Conservation (phyloP, 2,888 invertebrate genomes). For the Sinhomidia bicolor region DNA sequence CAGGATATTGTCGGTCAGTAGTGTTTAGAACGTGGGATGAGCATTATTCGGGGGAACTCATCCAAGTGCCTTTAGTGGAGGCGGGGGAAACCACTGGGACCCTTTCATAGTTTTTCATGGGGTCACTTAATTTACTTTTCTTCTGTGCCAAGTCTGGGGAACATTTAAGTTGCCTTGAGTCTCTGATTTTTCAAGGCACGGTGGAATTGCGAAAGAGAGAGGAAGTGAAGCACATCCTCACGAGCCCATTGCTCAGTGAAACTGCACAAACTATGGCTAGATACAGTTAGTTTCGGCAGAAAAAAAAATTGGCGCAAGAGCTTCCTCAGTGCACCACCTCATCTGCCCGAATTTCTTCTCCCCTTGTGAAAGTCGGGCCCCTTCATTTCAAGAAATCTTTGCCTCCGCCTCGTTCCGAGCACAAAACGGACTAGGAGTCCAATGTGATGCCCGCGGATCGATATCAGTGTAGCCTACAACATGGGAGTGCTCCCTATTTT, state of each 20-base stretch:
- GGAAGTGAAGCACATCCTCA: constrained; percentile 79
- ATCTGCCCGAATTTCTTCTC: constrained; percentile 70
- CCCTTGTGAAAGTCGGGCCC: constrained; percentile 67
- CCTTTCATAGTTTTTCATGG: constrained; percentile 65
- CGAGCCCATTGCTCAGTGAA: constrained; percentile 80
- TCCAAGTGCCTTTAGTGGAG: constrained; percentile 65
- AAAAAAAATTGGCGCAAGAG: constrained; percentile 73
- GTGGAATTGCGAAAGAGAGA: constrained; percentile 76
- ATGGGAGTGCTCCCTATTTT: constrained; percentile 71
- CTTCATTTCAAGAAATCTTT: constrained; percentile 72
- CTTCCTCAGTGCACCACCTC: constrained; percentile 68
- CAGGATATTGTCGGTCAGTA: constrained; percentile 65
- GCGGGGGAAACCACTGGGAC: constrained; percentile 47
- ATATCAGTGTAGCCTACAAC: constrained; percentile 78
- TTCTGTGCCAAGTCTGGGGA: constrained; percentile 51
- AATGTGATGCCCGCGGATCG: constrained; percentile 74
- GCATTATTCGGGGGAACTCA: constrained; percentile 66
- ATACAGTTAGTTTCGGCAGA: constrained; percentile 61
- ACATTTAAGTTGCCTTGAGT: constrained; percentile 73
- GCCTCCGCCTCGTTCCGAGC: constrained; percentile 74
- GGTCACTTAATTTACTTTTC: constrained; percentile 33
- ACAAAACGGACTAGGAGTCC: constrained; percentile 60
- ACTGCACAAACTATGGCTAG: constrained; percentile 71
- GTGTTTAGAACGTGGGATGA: constrained; percentile 52
- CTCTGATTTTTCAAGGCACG: constrained; percentile 79